Conservation (phyloP, 2,113 vertebrate genomes). For the Galbula dea region DNA sequence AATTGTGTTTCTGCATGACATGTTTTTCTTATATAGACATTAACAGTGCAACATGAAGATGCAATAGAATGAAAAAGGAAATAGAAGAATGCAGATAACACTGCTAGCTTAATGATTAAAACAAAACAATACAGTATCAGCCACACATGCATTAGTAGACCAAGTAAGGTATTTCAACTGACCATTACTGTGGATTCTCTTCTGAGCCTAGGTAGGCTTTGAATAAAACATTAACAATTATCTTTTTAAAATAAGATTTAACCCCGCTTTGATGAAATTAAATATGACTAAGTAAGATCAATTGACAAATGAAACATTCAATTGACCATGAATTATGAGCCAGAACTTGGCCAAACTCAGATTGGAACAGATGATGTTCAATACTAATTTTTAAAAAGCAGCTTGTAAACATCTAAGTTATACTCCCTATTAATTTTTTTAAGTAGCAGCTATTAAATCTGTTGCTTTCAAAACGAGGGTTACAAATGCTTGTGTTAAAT, state of each 20-base stretch:
- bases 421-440: not conserved
- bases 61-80: slow-evolving; percentile 73
- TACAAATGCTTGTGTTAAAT: not conserved
- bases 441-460: not conserved
- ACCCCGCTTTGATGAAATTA: slow-evolving; percentile 71
- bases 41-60: slow-evolving; percentile 72
- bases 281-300: slow-evolving; percentile 54
- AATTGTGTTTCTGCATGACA: slow-evolving; percentile 66
- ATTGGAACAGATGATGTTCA: slow-evolving; percentile 28
- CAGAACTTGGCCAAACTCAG: slow-evolving; percentile 45
- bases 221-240: slow-evolving; percentile 80
- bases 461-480: not conserved
- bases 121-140: slow-evolving; percentile 64
- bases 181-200: slow-evolving; percentile 90
- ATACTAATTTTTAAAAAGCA: not conserved
- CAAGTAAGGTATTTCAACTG: slow-evolving; percentile 84
- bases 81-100: slow-evolving; percentile 69
- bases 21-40: slow-evolving; percentile 63
- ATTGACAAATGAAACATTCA: slow-evolving; percentile 66
- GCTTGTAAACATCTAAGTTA: not conserved
- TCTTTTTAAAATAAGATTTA: slow-evolving; percentile 70
- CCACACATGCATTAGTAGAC: slow-evolving; percentile 80
- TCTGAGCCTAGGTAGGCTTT: slow-evolving; percentile 92
- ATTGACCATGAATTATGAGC: slow-evolving; percentile 59
- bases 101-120: slow-evolving; percentile 68